Evolutionary conservation across 2,888 invertebrate species (phyloP).

Genomic region (Pachydiplax longipennis): DNA sequence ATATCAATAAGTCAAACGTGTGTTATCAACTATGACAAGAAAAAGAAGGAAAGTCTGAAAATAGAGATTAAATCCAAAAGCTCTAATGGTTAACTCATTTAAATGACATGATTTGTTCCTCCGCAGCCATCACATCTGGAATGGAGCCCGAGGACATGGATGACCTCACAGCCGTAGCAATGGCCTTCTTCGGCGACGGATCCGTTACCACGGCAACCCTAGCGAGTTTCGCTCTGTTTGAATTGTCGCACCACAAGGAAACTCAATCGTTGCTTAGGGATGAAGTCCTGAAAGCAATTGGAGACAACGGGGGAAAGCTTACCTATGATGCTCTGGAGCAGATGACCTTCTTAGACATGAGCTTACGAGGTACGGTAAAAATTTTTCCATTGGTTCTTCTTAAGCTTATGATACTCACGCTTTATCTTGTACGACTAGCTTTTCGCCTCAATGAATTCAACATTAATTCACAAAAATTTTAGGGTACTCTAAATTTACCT

Average conservation of each 20-base stretch:
- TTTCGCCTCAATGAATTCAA: neutral
- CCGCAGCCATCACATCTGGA: neutral
- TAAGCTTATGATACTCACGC: too few relatives aligned
- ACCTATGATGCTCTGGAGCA: neutral
- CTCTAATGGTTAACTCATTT: too few relatives aligned
- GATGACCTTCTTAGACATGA: conserved; percentile 10
- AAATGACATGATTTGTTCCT: too few relatives aligned
- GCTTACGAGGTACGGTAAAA: neutral
- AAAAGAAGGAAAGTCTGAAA: too few relatives aligned
- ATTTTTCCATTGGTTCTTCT: neutral
- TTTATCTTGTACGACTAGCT: too few relatives aligned
- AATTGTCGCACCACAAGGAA: neutral
- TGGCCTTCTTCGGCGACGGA: conserved; percentile 31
- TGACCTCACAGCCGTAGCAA: conserved; percentile 9
- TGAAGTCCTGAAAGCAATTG: neutral
- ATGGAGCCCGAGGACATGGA: neutral
- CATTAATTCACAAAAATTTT: too few relatives aligned
- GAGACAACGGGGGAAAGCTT: neutral
- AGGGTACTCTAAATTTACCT: too few relatives aligned
- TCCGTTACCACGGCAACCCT: conserved; percentile 23
- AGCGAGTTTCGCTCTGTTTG: conserved; percentile 14
- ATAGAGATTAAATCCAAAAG: too few relatives aligned
- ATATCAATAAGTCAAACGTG: too few relatives aligned
- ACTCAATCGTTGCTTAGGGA: neutral
- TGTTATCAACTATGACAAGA: too few relatives aligned